phyloP scores from a whole-genome alignment of 2,113 vertebrate genomes.

The Alaudala cheleensis region DNA sequence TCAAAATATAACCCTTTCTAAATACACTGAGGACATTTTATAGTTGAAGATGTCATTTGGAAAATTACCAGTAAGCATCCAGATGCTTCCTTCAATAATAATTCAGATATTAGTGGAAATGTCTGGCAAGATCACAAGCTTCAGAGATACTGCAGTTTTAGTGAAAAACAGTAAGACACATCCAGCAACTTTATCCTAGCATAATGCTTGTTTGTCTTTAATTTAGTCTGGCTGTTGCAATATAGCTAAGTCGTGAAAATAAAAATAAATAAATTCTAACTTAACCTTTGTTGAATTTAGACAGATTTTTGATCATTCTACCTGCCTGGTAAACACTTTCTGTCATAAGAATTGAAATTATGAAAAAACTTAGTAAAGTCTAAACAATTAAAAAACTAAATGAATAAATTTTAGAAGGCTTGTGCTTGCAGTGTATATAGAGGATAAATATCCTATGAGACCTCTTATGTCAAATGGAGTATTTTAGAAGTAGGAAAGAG shows the following conservation, averaged over 20 bases:
- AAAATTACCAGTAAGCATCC: background rate
- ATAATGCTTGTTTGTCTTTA: background rate
- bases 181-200: background rate
- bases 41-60: background rate
- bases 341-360: background rate
- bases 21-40: background rate
- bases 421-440: background rate
- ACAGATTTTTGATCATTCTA: background rate
- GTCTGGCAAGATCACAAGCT: background rate
- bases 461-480: background rate
- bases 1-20: background rate
- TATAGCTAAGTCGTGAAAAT: background rate
- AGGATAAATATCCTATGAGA: background rate
- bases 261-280: background rate
- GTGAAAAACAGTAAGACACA: background rate
- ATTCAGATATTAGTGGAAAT: background rate
- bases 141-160: background rate
- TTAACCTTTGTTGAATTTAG: background rate
- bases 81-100: background rate
- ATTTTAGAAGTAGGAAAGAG: background rate
- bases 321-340: background rate
- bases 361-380: background rate
- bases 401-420: accelerated
- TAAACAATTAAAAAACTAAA: background rate
- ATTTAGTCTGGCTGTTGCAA: background rate